phyloP scores from a whole-genome alignment of 2,888 invertebrate species.

The Buathra laborator region DNA sequence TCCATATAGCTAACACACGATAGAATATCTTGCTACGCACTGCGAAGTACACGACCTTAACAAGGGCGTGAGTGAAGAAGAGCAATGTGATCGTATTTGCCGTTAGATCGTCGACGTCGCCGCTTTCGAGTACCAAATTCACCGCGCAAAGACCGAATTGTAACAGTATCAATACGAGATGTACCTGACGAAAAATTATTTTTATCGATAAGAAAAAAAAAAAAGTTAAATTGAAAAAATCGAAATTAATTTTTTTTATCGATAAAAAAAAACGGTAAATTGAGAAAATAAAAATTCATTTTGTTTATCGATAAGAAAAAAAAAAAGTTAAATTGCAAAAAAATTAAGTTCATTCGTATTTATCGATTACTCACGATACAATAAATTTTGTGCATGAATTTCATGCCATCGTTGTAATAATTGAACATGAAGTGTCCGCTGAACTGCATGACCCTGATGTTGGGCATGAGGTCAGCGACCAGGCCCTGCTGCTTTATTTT shows the following conservation, averaged over 20 bases:
- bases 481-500: slow-evolving; percentile 89
- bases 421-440: slow-evolving; percentile 93
- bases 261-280: not conserved
- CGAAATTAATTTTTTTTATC: not conserved
- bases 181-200: slow-evolving; percentile 79
- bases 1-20: slow-evolving; percentile 93
- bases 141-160: slow-evolving; percentile 89
- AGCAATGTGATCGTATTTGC: slow-evolving; percentile 94
- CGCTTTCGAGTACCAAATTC: slow-evolving; percentile 90
- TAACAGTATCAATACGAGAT: slow-evolving; percentile 88
- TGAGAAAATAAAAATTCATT: not conserved
- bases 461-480: slow-evolving; percentile 94
- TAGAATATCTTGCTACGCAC: slow-evolving; percentile 91
- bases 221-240: not conserved
- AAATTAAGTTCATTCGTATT: not conserved
- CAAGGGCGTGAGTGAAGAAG: slow-evolving; percentile 92
- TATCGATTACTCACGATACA: slow-evolving; percentile 80
- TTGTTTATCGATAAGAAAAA: not conserved
- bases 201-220: not conserved
- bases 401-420: slow-evolving; percentile 87
- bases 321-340: no score
- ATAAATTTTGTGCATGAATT: slow-evolving; percentile 83
- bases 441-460: slow-evolving; percentile 92
- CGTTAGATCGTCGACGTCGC: slow-evolving; percentile 90
- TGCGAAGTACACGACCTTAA: slow-evolving; percentile 91